Percentiles rank a stretch among this genome's conserved stretches.
These are phyloP conservation scores for Chrysolina oricalcia DNA, from an alignment of 2,888 invertebrate genomes.

Conservation along the genomic window DNA sequence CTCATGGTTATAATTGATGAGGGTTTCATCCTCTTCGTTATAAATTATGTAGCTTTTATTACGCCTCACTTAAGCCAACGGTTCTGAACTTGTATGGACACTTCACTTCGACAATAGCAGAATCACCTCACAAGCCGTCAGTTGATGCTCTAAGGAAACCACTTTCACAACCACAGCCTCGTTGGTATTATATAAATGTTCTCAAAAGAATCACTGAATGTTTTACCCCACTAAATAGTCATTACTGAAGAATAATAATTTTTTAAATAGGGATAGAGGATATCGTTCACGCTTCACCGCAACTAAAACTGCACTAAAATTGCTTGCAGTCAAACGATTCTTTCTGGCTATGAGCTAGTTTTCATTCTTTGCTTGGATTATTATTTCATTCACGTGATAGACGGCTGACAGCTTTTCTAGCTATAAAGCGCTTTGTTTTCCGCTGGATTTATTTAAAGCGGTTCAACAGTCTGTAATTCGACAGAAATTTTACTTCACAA, in stretches of 20 bases:
- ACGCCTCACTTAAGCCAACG: not conserved
- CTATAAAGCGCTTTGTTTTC: no score
- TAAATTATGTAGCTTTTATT: not conserved
- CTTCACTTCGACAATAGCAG: not conserved
- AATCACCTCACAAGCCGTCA: not conserved
- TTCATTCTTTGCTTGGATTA: not conserved
- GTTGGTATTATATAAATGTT: not conserved
- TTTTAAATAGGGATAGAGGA: not conserved
- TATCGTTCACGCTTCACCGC: not conserved
- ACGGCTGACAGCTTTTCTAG: no score
- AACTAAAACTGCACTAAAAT: not conserved
- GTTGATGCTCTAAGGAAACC: not conserved
- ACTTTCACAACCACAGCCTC: not conserved
- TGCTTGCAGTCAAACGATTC: not conserved
- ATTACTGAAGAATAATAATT: not conserved
- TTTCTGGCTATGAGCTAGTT: not conserved
- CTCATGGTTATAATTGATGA: no score
- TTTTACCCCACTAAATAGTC: constrained; percentile 12
- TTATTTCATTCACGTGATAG: not conserved
- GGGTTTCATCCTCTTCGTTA: not conserved
- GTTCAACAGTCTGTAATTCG: no score
- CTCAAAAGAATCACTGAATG: not conserved
- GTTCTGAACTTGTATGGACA: not conserved
- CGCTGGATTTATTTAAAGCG: no score
- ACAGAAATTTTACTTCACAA: no score